phyloP scores from a whole-genome alignment of 2,888 invertebrate genomes.

The Yponomeuta evonymella region DNA sequence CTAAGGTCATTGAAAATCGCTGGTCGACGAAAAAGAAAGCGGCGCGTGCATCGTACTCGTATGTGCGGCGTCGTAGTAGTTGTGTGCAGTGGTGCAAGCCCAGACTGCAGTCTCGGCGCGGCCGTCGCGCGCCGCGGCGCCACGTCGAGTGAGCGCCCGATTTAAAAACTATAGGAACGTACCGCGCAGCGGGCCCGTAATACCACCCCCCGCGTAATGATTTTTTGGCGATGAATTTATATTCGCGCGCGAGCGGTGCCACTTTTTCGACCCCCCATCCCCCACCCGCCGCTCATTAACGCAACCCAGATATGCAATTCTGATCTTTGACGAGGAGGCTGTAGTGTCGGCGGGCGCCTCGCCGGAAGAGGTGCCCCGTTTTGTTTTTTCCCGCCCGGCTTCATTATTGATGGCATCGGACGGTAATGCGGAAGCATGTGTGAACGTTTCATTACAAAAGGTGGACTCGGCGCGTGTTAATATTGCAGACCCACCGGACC shows the following conservation, averaged over 20 bases:
- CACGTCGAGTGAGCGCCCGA: constrained; percentile 70
- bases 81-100: constrained; percentile 36
- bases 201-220: constrained; percentile 88
- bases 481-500: constrained; percentile 74
- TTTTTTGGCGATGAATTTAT: constrained; percentile 90
- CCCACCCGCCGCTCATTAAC: constrained; percentile 76
- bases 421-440: constrained; percentile 77
- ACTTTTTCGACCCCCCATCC: constrained; percentile 72
- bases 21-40: not conserved
- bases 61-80: constrained; percentile 9
- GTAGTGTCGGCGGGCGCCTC: constrained; percentile 75
- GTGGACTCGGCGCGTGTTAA: constrained; percentile 74
- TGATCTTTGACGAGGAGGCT: constrained; percentile 79
- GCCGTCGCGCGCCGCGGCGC: constrained; percentile 65
- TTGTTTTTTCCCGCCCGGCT: constrained; percentile 77
- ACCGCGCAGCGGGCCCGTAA: constrained; percentile 76
- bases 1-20: constrained; percentile 1
- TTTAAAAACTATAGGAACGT: constrained; percentile 74
- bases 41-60: constrained; percentile 7
- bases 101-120: constrained; percentile 49
- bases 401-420: constrained; percentile 77
- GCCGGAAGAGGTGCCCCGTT: constrained; percentile 72
- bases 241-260: constrained; percentile 80
- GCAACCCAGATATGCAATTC: constrained; percentile 81
- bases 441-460: constrained; percentile 77